Evolutionary conservation across 2,113 vertebrate species (phyloP), one percentile per base, ranked within the genome.

Genomic region (Serinus canaria): DNA sequence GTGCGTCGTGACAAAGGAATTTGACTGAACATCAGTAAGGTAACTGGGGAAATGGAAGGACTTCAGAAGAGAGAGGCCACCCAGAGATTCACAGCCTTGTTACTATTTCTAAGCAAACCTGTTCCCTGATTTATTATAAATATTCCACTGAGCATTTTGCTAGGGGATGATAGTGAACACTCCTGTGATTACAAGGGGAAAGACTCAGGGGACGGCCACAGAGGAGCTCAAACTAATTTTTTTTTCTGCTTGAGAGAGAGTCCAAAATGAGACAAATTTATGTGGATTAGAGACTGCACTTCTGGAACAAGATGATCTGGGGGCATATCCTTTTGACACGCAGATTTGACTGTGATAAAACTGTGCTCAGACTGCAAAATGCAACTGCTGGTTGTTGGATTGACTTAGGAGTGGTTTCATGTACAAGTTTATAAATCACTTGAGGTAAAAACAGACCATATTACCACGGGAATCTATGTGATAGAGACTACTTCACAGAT

Each of bases 401-500:
- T 89, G 83, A 43, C 5, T 86, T 70, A 19, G 47, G 8, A 74
- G 56, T 47, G 39, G 27, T 74, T 89, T 90, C 64, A 62, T 55
- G 30, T 83, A 31, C 30, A 22, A 28, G 39, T 78, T 87, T 83
- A 77, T 92, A 90, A 90, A 93, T 86, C 72, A 81, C 67, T 86
- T 83, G 72, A 93, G 67, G 55, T 93, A 94, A 90, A 88, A 97
- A 31, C 41, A 86, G 76, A 52, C 43, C 25, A 28, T 74, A 59
- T 33, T 46, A 58, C n/a, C 67, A 33, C 1, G 5, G 55, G 46
- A 73, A 80, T 75, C 47, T 89, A 3, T 79, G 50, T 76, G 28
- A 58, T 11, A 76, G 58, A 60, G 70, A 77, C 55, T 83, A 47
- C 25, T 80, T 47, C 78, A 73, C 41, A 83, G 46, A 90, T 62